Conservation (phyloP, 2,888 invertebrate genomes). For the Chironomus tentans region DNA sequence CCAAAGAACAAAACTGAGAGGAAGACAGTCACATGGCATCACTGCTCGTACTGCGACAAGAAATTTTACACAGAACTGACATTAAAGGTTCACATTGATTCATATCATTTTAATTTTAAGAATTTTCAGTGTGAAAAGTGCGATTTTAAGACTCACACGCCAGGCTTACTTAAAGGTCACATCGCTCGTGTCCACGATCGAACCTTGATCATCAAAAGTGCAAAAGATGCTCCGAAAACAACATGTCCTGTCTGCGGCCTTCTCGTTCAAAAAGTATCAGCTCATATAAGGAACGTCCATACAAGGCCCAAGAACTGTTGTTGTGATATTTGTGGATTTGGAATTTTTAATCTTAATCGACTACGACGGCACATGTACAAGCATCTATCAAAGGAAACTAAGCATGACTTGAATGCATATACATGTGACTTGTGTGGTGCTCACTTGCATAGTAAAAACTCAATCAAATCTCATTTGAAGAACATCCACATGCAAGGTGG, state of each 20-base stretch:
- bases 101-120: background rate
- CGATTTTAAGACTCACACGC: background rate
- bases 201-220: background rate
- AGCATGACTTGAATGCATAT: background rate
- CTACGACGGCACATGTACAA: background rate
- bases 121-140: background rate
- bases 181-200: background rate
- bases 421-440: background rate
- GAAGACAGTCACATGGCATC: background rate
- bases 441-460: background rate
- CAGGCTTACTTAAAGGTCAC: background rate
- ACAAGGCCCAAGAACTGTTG: background rate
- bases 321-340: background rate
- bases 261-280: background rate
- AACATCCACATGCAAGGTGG: background rate
- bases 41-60: background rate
- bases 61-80: background rate
- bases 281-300: background rate
- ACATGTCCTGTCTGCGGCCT: background rate
- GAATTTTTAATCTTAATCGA: background rate
- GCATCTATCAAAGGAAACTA: background rate
- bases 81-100: background rate
- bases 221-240: background rate
- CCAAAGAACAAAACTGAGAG: background rate
- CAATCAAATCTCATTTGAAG: background rate